Conservation (phyloP, 92 coral and sea anemone species). For the Galaxea fascicularis region DNA sequence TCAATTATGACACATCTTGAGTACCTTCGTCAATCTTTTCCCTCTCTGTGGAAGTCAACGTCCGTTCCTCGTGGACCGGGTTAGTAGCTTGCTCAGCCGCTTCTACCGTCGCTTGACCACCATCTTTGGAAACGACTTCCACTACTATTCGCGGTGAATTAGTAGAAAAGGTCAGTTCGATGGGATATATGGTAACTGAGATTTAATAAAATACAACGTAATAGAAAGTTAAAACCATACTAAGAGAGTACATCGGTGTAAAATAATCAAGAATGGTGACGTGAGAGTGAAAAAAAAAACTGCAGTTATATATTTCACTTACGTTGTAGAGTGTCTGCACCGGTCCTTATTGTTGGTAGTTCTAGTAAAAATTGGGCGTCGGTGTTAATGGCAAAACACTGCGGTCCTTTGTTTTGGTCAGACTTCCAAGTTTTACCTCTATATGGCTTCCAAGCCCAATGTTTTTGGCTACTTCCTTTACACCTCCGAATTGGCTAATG, state of each 20-base stretch:
- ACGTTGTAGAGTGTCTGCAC: slow-evolving; percentile 28
- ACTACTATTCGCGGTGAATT: slow-evolving; percentile 49
- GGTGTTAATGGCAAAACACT: slow-evolving; percentile 35
- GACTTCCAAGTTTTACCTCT: slow-evolving; percentile 25
- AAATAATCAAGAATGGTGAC: neutral
- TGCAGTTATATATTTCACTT: slow-evolving; percentile 2
- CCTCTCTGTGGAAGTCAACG: slow-evolving; percentile 27
- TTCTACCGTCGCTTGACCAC: slow-evolving; percentile 10
- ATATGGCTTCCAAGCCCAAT: slow-evolving; percentile 1
- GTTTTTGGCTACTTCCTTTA: no score
- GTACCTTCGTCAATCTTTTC: slow-evolving; percentile 54
- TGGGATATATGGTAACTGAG: slow-evolving; percentile 53
- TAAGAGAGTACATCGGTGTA: neutral
- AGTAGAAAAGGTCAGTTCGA: slow-evolving; percentile 42
- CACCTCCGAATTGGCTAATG: no score
- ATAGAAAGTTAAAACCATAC: no score
- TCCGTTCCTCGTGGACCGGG: slow-evolving; percentile 5
- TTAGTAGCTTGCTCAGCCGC: neutral
- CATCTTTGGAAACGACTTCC: slow-evolving; percentile 32
- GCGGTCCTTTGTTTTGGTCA: slow-evolving; percentile 6
- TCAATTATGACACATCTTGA: neutral
- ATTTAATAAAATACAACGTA: slow-evolving; percentile 1
- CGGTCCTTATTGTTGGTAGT: slow-evolving; percentile 16
- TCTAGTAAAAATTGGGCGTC: slow-evolving; percentile 19
- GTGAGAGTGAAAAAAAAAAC: neutral